Evolutionary conservation across 2,888 invertebrate genomes (phyloP).

Genomic region (Dorcus parallelipipedus): DNA sequence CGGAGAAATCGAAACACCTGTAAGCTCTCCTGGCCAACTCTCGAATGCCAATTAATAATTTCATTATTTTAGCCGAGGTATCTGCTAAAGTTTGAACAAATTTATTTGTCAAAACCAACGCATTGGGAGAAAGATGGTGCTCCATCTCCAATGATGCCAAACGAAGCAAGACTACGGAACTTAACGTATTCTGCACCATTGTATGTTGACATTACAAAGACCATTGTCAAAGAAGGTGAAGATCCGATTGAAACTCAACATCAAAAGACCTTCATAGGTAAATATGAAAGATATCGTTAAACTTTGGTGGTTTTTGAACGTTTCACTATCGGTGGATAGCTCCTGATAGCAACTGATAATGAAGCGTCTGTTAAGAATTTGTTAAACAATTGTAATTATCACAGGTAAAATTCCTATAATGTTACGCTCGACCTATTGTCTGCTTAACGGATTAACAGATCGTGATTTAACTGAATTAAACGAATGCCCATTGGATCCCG

Average conservation of each 20-base stretch:
- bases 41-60: not conserved
- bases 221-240: constrained; percentile 85
- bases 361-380: too few relatives aligned
- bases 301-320: not conserved
- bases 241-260: constrained; percentile 83
- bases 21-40: constrained; percentile 35
- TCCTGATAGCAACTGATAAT: too few relatives aligned
- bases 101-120: constrained; percentile 97
- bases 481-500: constrained; percentile 98
- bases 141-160: constrained; percentile 99
- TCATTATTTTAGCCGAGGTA: constrained; percentile 68
- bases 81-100: constrained; percentile 96
- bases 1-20: constrained; percentile 87
- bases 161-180: constrained; percentile 95
- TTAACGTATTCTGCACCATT: constrained; percentile 97
- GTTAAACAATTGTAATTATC: too few relatives aligned
- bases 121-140: constrained; percentile 99
- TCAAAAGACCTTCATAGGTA: constrained; percentile 70
- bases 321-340: too few relatives aligned
- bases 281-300: constrained; percentile 4
- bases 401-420: constrained; percentile 96
- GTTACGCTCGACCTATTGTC: constrained; percentile 96
- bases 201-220: constrained; percentile 98
- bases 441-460: constrained; percentile 91
- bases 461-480: constrained; percentile 99